Percentiles rank a stretch among this genome's conserved stretches.
Conservation (phyloP, 2,888 invertebrate species). For the Philereme vetulata region DNA sequence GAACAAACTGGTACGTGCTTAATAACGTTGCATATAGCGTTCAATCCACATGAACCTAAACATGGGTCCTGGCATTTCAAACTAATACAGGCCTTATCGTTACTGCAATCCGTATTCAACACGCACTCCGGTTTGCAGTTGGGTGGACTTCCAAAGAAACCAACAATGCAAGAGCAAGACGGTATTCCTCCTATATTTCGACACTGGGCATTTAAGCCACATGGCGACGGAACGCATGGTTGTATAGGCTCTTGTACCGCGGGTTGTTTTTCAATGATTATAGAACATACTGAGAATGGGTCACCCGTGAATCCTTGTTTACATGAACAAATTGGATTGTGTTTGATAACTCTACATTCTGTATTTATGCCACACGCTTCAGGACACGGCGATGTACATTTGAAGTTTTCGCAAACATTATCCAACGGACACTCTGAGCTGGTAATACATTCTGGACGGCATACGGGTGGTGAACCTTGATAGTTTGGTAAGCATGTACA, state of each 20-base stretch:
- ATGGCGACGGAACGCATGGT: constrained; percentile 90
- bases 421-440: constrained; percentile 87
- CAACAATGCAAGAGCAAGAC: constrained; percentile 87
- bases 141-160: constrained; percentile 88
- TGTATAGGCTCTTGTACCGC: constrained; percentile 57
- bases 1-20: constrained; percentile 90
- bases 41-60: constrained; percentile 89
- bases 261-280: constrained; percentile 58
- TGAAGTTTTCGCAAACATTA: constrained; percentile 87
- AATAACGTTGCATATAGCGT: constrained; percentile 89
- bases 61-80: constrained; percentile 92
- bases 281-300: constrained; percentile 83
- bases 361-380: constrained; percentile 88
- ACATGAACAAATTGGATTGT: constrained; percentile 88
- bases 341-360: constrained; percentile 88
- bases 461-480: constrained; percentile 87
- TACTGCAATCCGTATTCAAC: constrained; percentile 89
- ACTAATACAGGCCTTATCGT: constrained; percentile 89
- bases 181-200: constrained; percentile 79
- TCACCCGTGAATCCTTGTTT: constrained; percentile 85
- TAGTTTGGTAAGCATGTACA: constrained; percentile 88
- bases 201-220: constrained; percentile 89
- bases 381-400: constrained; percentile 89
- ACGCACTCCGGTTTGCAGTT: constrained; percentile 90
- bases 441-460: constrained; percentile 87